Evolutionary conservation across 1,140 invertebrate species (phyloP).

Genomic region (Phenacoccus solenopsis): DNA sequence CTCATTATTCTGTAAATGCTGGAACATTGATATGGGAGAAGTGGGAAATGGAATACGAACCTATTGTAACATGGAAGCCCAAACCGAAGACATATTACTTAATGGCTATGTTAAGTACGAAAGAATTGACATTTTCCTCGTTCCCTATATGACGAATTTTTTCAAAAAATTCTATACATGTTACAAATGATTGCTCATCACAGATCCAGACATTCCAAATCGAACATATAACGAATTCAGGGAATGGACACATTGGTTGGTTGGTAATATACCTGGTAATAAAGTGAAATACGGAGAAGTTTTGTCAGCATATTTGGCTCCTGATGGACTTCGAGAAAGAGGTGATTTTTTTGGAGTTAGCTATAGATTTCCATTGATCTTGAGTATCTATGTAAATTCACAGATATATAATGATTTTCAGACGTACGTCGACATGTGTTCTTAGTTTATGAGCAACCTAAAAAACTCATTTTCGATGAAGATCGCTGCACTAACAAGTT

Average conservation of each 20-base stretch:
- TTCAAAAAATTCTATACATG: neutral
- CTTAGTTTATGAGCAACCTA: neutral
- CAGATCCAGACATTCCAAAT: neutral
- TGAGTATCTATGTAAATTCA: too few relatives aligned
- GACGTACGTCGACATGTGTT: neutral
- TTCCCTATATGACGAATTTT: neutral
- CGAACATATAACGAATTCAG: neutral
- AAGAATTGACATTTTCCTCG: neutral
- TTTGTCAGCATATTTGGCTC: neutral
- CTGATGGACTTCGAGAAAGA: neutral
- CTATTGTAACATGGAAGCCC: conserved; percentile 47
- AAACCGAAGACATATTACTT: conserved; percentile 52
- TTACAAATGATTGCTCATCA: neutral
- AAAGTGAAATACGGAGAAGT: neutral
- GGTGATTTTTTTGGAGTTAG: neutral
- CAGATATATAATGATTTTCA: neutral
- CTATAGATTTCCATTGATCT: neutral
- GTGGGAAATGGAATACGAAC: conserved; percentile 40
- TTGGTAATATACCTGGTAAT: neutral
- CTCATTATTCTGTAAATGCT: neutral
- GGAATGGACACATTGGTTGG: neutral
- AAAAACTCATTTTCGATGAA: neutral
- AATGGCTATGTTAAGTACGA: conserved; percentile 54
- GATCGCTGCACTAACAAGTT: too few relatives aligned
- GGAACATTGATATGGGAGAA: neutral